A percentile compares a stretch with the other conserved stretches of the same genome.
Evolutionary conservation across 2,888 invertebrate species (phyloP).

Genomic region (Aethes cnicana): DNA sequence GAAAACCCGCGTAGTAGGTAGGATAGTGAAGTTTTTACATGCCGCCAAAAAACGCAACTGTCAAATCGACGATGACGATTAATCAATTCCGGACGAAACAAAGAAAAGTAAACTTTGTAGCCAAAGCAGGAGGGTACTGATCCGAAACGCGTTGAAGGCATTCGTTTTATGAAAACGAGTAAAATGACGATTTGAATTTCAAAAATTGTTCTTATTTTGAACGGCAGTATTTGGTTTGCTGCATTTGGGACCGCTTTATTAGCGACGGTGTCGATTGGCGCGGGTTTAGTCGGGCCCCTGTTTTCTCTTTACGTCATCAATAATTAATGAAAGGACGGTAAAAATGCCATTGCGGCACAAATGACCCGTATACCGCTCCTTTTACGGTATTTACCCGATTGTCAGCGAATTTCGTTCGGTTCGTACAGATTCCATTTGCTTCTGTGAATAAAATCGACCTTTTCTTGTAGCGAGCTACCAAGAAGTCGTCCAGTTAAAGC

Average conservation of each 20-base stretch:
- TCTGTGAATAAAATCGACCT: slow-evolving; percentile 4
- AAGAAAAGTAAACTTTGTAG: background rate
- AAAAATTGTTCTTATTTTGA: slow-evolving; percentile 41
- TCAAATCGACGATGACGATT: slow-evolving; percentile 27
- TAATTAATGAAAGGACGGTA: slow-evolving; percentile 56
- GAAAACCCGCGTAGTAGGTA: slow-evolving; percentile 17
- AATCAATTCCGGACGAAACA: slow-evolving; percentile 9
- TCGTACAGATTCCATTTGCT: slow-evolving; percentile 23
- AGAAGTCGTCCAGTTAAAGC: no score
- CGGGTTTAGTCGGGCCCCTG: slow-evolving; percentile 37
- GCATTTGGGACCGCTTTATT: slow-evolving; percentile 59
- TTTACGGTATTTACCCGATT: slow-evolving; percentile 28
- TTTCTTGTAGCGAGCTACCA: slow-evolving; percentile 9
- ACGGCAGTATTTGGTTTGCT: slow-evolving; percentile 48
- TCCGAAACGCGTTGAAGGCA: background rate
- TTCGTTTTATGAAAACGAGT: slow-evolving; percentile 20
- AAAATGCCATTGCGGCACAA: slow-evolving; percentile 40
- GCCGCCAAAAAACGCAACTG: slow-evolving; percentile 21
- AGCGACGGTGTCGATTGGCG: slow-evolving; percentile 62
- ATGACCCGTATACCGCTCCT: slow-evolving; percentile 38
- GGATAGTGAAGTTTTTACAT: slow-evolving; percentile 22
- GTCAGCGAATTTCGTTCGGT: slow-evolving; percentile 21
- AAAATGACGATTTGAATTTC: slow-evolving; percentile 44
- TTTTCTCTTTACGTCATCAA: slow-evolving; percentile 56
- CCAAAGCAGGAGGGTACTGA: slow-evolving; percentile 8